Evolutionary conservation across 2,797 vertebrate species (phyloP), one percentile per base, ranked within the genome.

Genomic region (Rhinoraja longicauda): DNA sequence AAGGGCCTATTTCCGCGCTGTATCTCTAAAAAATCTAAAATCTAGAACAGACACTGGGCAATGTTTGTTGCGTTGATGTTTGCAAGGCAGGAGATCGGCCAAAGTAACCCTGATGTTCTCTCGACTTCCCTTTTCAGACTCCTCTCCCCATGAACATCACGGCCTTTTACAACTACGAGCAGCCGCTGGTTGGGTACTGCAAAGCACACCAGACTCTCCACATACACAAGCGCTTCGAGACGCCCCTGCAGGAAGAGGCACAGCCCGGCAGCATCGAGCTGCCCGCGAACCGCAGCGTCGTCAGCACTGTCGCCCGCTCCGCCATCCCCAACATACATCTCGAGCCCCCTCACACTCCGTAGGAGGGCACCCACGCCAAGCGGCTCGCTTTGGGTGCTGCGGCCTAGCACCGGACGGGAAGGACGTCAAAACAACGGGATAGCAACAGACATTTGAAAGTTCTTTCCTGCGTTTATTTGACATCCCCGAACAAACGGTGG

Each of bases 171-270:
- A 97, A 97, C 96, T 98, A 97, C 26, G 98, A 98, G 94, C 98
- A 97, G 94, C 98, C 98, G 0, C 95, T 98, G 94, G 96, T 98
- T 39, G 97, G 98, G 94, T 98, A 98, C 97, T 98, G 98, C 97
- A 98, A 98, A 93, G 97, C 97, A 93, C 98, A 98, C 95, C 98
- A 98, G 96, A 97, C 97, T 4, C 97, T 98, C 94, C 98, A 97
- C 75, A 95, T 98, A 93, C 96, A 96, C 95, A 95, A 97, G 96
- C 97, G 96, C 90, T 97, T 96, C 21, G 97, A 98, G 62, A 94
- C 96, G 3, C 94, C 96, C 92, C 95, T 97, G 67, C 95, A 94
- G 45, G 97, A 96, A 4, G 96, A 93, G 76, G 95, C 94, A 0
- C 96, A 96, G 5, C 64, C 94, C 26, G 94, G 95, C 93, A 79